Conservation (phyloP, 2,113 vertebrate genomes). For the Thunnus maccoyii region DNA sequence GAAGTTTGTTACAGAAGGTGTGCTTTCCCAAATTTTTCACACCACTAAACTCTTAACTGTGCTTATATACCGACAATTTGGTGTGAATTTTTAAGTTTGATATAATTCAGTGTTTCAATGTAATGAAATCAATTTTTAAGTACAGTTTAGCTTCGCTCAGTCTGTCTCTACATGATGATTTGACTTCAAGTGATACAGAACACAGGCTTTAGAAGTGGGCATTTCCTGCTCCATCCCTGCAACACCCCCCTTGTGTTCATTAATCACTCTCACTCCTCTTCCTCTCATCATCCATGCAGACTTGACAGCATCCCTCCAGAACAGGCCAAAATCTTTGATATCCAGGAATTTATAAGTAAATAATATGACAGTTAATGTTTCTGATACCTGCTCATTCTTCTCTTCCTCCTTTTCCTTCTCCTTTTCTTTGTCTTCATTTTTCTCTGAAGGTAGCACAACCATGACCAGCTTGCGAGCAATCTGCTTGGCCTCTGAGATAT, state of each 20-base stretch:
- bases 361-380: background rate
- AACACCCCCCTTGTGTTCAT: too few species aligned
- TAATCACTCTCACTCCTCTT: background rate
- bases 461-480: slow-evolving; percentile 96
- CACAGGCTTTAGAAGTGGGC: too few species aligned
- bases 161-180: background rate
- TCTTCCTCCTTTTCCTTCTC: slow-evolving; percentile 83
- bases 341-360: background rate
- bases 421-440: slow-evolving; percentile 80
- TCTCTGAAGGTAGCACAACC: slow-evolving; percentile 93
- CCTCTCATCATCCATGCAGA: background rate
- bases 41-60: too few species aligned
- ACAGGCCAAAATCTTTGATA: background rate
- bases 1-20: too few species aligned
- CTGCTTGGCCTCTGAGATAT: slow-evolving; percentile 96
- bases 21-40: too few species aligned
- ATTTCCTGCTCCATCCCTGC: too few species aligned
- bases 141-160: too few species aligned
- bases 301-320: background rate
- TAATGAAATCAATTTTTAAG: too few species aligned
- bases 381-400: slow-evolving; percentile 77
- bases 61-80: too few species aligned
- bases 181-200: background rate
- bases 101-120: too few species aligned
- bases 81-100: too few species aligned